Base-by-base conservation (phyloP, 2,113 vertebrate species). In the Notothenia coriiceps region DNA sequence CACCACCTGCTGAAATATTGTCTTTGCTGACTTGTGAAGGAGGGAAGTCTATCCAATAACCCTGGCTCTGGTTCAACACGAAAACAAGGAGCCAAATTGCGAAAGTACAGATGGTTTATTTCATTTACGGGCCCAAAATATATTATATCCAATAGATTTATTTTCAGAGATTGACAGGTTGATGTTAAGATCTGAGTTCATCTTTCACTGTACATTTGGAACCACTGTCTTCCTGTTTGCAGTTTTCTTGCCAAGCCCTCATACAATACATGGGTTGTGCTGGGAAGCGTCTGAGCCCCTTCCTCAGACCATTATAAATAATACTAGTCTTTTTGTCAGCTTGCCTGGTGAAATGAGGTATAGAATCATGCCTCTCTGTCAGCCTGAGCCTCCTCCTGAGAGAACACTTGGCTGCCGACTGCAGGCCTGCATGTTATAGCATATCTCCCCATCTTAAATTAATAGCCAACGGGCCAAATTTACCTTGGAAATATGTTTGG, bases 371-470 rank as follows among this genome's bases (percentile, higher is more conserved):
- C 57, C 65, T 81, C 81, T 76, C 77, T 87, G 86, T 88, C 84
- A 81, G 78, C 43, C 20, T 8, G 56, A 86, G 74, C 83, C 74
- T 82, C 49, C 75, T 85, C 74, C 75, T 63, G 61, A 68, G 86
- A 90, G 79, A 89, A 88, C 82, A 90, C 67, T 87, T 91, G 86
- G 89, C 80, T 79, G 82, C 83, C 84, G 84, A 88, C 89, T 80
- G 73, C 76, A 86, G 79, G 68, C 66, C 66, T 84, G 66, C 91
- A 88, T 87, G 91, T 88, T 86, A 79, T 46, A 88, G 82, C 88
- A 79, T 74, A 85, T 93, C 88, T 85, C 86, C 77, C 83, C 59
- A 74, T 89, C 86, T 88, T 64, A 75, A 83, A 91, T 89, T 74
- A 91, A 92, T 84, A 89, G 84, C 87, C 87, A 68, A 73, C 13